Evolutionary conservation across 1,140 invertebrate genomes (phyloP).

Genomic region (Aradophagus sp.): DNA sequence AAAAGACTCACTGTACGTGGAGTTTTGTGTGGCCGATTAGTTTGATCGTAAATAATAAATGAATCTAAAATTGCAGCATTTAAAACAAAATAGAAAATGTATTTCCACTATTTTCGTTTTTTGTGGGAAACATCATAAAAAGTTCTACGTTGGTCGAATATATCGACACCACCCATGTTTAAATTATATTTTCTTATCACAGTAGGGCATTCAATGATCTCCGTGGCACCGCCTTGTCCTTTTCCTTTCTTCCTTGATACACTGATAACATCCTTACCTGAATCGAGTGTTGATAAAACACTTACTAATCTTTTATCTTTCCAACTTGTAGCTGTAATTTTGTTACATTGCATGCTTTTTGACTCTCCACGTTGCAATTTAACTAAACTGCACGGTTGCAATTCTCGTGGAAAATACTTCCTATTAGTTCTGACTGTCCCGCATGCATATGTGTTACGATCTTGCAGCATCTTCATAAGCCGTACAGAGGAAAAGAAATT

Average conservation of each 20-base stretch:
- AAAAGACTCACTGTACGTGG: no score
- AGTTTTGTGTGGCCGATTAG: no score
- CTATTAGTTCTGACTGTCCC: neutral
- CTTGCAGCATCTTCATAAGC: neutral
- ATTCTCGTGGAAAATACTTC: neutral
- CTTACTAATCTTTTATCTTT: conserved; percentile 6
- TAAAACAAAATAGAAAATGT: conserved; percentile 2
- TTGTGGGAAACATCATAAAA: neutral
- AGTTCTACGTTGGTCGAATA: conserved; percentile 6
- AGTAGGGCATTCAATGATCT: neutral
- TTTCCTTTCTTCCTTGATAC: neutral
- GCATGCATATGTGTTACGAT: neutral
- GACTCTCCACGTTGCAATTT: neutral
- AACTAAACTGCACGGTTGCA: neutral
- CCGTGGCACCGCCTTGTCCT: neutral
- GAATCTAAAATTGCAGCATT: neutral
- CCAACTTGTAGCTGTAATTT: conserved; percentile 1
- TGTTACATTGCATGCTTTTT: neutral
- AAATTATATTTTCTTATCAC: conserved; percentile 1
- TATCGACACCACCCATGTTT: conserved; percentile 3
- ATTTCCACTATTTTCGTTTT: conserved; percentile 7
- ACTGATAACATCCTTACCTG: conserved; percentile 1
- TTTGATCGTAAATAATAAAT: conserved; percentile 3
- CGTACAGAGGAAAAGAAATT: conserved; percentile 21
- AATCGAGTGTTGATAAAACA: conserved; percentile 4